Conservation (phyloP, 2,113 vertebrate species). For the Spea bombifrons region DNA sequence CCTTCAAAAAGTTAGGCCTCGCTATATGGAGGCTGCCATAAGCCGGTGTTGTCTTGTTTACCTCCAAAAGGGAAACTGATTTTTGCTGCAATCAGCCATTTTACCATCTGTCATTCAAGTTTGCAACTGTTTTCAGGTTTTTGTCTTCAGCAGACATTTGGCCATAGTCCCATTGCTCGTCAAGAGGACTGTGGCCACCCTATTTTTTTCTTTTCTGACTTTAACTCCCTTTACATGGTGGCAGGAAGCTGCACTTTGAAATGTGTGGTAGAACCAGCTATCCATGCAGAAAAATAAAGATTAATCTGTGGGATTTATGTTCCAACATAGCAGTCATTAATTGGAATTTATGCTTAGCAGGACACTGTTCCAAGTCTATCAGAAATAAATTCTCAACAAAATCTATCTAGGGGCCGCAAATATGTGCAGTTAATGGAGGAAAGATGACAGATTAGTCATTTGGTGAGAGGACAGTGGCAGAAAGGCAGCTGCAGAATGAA, state of each 20-base stretch:
- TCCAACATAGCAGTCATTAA: slow-evolving; percentile 31
- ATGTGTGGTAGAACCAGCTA: slow-evolving; percentile 19
- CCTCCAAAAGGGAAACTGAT: no score
- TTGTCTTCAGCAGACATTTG: no score
- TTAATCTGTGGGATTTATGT: slow-evolving; percentile 43
- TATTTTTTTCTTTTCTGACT: no score
- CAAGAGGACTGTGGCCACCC: no score
- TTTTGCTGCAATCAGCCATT: no score
- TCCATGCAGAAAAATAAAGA: slow-evolving; percentile 39
- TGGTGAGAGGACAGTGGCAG: slow-evolving; percentile 27
- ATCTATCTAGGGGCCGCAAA: slow-evolving; percentile 25
- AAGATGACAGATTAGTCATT: slow-evolving; percentile 37
- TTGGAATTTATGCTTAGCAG: slow-evolving; percentile 42
- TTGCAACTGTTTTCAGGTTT: no score
- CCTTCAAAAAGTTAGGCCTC: no score
- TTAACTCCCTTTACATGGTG: background rate
- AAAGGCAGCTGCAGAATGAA: slow-evolving; percentile 26
- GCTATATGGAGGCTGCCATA: no score
- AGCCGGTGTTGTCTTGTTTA: no score
- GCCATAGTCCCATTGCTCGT: no score
- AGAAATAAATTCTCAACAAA: slow-evolving; percentile 44
- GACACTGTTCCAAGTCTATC: slow-evolving; percentile 39
- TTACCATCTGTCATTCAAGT: no score
- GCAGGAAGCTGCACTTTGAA: background rate
- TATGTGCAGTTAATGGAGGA: slow-evolving; percentile 41